Evolutionary conservation across 2,113 vertebrate genomes (phyloP).

Genomic region (Thermophis baileyi): DNA sequence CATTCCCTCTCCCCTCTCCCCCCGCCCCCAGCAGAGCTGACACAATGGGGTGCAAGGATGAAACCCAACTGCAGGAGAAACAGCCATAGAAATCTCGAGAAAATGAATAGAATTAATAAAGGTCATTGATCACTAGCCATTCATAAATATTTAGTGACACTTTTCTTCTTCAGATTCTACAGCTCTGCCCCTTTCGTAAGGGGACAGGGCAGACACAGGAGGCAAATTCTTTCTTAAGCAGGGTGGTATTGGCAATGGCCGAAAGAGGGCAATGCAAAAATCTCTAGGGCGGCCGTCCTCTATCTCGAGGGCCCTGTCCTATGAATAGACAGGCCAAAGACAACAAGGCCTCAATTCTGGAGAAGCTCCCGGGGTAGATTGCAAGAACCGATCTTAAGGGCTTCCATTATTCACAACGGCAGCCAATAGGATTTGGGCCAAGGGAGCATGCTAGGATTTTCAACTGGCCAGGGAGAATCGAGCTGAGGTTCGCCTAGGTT

Average conservation of each 20-base stretch:
- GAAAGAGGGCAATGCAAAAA: too few relatives aligned
- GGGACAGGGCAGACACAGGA: not conserved
- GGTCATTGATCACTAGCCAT: not conserved
- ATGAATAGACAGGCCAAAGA: too few relatives aligned
- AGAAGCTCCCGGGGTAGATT: too few relatives aligned
- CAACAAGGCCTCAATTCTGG: too few relatives aligned
- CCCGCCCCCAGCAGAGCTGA: not conserved
- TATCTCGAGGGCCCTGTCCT: too few relatives aligned
- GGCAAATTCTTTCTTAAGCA: not conserved
- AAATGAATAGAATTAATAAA: not conserved
- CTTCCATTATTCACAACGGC: not conserved
- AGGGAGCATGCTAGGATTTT: not conserved
- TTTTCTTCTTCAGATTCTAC: not conserved
- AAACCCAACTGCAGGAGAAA: not conserved
- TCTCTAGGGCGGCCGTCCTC: not conserved
- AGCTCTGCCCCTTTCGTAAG: not conserved
- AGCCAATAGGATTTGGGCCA: not conserved
- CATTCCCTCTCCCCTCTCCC: too few relatives aligned
- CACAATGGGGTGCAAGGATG: not conserved
- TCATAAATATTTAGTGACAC: not conserved
- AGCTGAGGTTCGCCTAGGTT: too few relatives aligned
- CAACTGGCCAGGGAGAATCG: too few relatives aligned
- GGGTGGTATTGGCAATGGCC: not conserved
- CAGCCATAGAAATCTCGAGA: not conserved
- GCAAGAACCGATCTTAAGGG: not conserved